Evolutionary conservation across 2,113 vertebrate species (phyloP), one percentile per base, ranked within the genome.

Genomic region (Eidolon helvum): DNA sequence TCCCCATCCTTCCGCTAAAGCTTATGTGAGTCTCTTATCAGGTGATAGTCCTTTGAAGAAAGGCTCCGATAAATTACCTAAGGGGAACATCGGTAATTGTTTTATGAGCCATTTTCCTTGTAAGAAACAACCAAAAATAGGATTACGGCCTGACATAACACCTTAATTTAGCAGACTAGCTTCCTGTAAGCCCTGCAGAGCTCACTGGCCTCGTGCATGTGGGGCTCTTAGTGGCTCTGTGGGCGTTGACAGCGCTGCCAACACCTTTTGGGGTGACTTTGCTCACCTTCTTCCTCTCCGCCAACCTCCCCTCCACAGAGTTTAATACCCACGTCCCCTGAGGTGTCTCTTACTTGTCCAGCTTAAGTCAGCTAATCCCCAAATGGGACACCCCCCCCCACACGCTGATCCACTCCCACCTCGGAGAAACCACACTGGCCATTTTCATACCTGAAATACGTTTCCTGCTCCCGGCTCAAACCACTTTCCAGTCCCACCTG

Each of bases 91-190:
- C 35, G 22, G 88, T 91, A 93, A 97, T 94, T 93, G 92, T 96
- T 96, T 66, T 87, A 71, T 83, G 97, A 96, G 96, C 89, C 45
- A 83, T 95, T 95, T 96, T 93, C 97, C 95, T 87, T 40, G 33
- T 89, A 68, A 89, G 86, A 95, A 96, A 94, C 68, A 72, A 95
- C 33, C 86, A 28, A 30, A 94, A 97, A 97, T 93, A 93, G 93
- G 94, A 91, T 96, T 96, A 97, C 74, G 85, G 90, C 66, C 82
- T 96, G 96, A 97, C 91, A 89, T 90, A 90, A 84, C 94, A 80
- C 96, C 97, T 96, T 92, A 68, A 97, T 91, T 97, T 91, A 84
- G 68, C 95, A 89, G 68, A 30, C 63, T 14, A 15, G 92, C 95
- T 96, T 92, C 90, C 94, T 65, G n/a, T 4, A 14, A 57, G 89